phyloP scores from a whole-genome alignment of 2,888 invertebrate genomes.

The Lepidocyrtinus sp. region DNA sequence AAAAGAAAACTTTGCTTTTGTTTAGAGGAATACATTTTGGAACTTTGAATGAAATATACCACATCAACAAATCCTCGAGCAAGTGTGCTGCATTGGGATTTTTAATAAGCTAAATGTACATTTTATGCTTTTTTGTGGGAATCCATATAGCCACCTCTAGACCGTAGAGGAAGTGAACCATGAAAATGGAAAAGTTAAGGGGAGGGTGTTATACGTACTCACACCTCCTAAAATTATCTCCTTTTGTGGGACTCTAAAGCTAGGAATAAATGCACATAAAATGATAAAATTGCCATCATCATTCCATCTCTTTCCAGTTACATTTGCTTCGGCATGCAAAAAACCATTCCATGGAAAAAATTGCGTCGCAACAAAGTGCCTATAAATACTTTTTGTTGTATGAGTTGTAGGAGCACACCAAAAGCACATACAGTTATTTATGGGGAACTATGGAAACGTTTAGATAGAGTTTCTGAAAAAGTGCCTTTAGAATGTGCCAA shows the following conservation, averaged over 20 bases:
- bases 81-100: background rate
- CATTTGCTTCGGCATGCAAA: constrained; percentile 13
- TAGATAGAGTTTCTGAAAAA: constrained; percentile 5
- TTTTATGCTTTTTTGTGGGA: constrained; percentile 3
- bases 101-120: background rate
- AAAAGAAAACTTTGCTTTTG: background rate
- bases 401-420: background rate
- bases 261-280: constrained; percentile 1
- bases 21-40: background rate
- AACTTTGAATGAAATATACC: background rate
- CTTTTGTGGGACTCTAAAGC: constrained; percentile 4
- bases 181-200: constrained; percentile 8
- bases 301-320: background rate
- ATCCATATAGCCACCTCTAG: background rate
- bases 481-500: constrained; percentile 14
- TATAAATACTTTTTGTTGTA: background rate
- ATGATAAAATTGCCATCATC: constrained; percentile 9
- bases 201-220: constrained; percentile 2
- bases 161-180: background rate
- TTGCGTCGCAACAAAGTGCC: background rate
- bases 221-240: constrained; percentile 15
- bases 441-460: constrained; percentile 1
- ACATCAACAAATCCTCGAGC: constrained; percentile 9
- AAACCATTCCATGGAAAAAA: constrained; percentile 11
- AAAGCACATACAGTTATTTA: background rate